Percentiles rank a stretch among this genome's conserved stretches.
Evolutionary conservation across 2,888 invertebrate genomes (phyloP).

Genomic region (Stenodema calcarata): DNA sequence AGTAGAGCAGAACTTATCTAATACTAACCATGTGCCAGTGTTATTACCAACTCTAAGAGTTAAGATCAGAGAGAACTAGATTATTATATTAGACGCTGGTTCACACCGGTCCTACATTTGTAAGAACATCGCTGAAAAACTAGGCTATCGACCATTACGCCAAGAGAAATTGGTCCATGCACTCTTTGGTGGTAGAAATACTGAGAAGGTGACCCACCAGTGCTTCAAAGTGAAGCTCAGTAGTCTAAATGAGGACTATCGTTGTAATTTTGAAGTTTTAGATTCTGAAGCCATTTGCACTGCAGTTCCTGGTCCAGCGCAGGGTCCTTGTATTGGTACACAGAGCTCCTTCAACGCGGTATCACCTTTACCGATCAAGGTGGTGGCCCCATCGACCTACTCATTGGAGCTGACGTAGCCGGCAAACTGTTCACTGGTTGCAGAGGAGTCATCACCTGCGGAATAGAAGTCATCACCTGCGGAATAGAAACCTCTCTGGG

Average conservation of each 20-base stretch:
- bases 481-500: conserved; percentile 54
- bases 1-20: neutral
- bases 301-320: neutral
- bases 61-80: neutral
- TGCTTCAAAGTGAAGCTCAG: neutral
- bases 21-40: too few relatives aligned
- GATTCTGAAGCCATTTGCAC: conserved; percentile 13
- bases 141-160: conserved; percentile 27
- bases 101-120: neutral
- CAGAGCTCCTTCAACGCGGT: neutral
- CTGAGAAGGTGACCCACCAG: neutral
- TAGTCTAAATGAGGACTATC: neutral
- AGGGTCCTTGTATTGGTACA: neutral
- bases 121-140: conserved; percentile 25
- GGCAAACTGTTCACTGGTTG: conserved; percentile 53
- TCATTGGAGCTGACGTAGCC: conserved; percentile 37
- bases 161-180: conserved; percentile 50
- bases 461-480: conserved; percentile 53
- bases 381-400: conserved; percentile 40
- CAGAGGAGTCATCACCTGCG: conserved; percentile 23
- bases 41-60: too few relatives aligned
- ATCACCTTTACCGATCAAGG: neutral
- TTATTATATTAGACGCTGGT: neutral
- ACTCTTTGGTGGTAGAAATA: conserved; percentile 3
- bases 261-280: conserved; percentile 37